phyloP scores from a whole-genome alignment of 1,140 invertebrate genomes.

The Battus philenor region DNA sequence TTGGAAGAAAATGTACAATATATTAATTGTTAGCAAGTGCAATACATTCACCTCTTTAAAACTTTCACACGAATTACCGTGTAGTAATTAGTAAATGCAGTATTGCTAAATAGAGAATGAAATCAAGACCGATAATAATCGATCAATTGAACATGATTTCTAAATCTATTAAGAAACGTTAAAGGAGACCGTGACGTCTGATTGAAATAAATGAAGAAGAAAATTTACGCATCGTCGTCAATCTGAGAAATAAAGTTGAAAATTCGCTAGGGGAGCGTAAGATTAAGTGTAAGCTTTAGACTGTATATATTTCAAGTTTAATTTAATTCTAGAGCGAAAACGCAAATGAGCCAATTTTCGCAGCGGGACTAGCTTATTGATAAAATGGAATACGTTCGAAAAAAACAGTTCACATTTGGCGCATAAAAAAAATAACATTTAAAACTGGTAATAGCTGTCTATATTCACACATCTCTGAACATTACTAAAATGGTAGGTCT shows the following conservation, averaged over 20 bases:
- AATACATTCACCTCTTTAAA: no score
- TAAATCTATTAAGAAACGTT: background rate
- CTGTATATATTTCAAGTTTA: conserved; percentile 6
- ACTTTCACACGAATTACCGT: no score
- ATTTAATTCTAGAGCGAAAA: conserved; percentile 12
- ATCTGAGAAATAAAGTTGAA: conserved; percentile 5
- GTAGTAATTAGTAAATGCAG: no score
- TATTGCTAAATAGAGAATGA: background rate
- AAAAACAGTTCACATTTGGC: background rate
- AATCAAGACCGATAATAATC: background rate
- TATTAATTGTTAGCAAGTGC: no score
- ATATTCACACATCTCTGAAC: no score
- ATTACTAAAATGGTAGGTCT: no score
- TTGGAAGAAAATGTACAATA: no score
- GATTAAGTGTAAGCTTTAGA: conserved; percentile 12
- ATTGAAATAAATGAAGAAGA: background rate
- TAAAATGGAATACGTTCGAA: conserved; percentile 3
- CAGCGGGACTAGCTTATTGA: conserved; percentile 4
- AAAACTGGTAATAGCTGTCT: no score
- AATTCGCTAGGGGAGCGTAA: background rate
- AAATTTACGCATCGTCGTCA: conserved; percentile 4
- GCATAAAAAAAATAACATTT: no score
- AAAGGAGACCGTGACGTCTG: background rate
- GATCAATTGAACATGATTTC: background rate
- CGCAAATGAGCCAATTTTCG: conserved; percentile 10